Base-by-base conservation (phyloP, 2,888 invertebrate species). In the Microctonus brassicae region DNA sequence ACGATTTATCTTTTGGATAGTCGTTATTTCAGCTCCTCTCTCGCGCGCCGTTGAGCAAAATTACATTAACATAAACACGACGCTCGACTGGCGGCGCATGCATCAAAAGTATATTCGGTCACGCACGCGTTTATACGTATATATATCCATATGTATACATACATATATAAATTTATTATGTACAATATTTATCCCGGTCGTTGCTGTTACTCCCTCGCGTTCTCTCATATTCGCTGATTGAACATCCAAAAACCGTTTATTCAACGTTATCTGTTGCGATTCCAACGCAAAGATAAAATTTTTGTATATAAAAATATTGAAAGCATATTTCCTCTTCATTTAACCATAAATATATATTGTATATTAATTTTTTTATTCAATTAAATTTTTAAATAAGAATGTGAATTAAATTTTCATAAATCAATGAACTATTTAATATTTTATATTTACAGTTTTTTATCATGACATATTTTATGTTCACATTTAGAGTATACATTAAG, bases 51-150 rank as follows among this genome's bases (percentile, higher is more conserved):
- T 39, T 57, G 39, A 26, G 55, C 62, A 58, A 72, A 72, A 72
- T 72, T 72, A 72, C 71, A 72, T 72, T 72, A 72, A 72, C 71
- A 72, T 72, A 72, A 72, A 72, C 71, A 72, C 63, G 71, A 57
- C 29, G 63, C 34, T 72, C 63, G 71, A 62, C 71, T 66, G 66
- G 62, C 17, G 47, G 47, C 17, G 62, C 34, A 68, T 72, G 67
- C 67, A 72, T 72, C 71, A 72, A 72, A 72, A 72, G 55, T 72
- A 72, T 71, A 66, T 72, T 67, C 47, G 62, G 67, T 72, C 62
- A 72, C 57, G 42, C 47, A 55, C 39, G 57, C 20, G 22, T 58
- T 24, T 55, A 20, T 65, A 17, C 52, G 13, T 36, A 13, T 62
- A 13, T 62, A 47, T 47, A 47, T 29, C 29, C 34, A 20, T 58